Conservation (phyloP, 2,888 invertebrate species). For the Pseudococcus jackbeardsleyi region DNA sequence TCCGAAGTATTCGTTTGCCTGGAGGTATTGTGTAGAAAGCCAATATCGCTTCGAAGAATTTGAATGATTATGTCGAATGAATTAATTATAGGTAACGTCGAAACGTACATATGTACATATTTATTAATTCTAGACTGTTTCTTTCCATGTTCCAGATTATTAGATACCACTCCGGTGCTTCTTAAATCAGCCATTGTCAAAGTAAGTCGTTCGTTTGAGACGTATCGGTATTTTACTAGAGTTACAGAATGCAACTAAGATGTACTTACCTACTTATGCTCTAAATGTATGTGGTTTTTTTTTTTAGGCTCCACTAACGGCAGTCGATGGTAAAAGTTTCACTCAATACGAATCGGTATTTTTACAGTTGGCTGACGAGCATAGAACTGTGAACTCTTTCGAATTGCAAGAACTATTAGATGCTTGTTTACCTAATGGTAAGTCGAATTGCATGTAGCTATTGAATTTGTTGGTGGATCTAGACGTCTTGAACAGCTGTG, state of each 20-base stretch:
- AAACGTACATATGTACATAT: not conserved
- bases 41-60: not conserved
- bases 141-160: constrained; percentile 70
- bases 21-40: not conserved
- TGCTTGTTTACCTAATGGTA: constrained; percentile 88
- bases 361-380: constrained; percentile 90
- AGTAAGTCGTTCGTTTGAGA: constrained; percentile 68
- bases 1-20: not conserved
- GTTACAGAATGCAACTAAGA: too few relatives aligned
- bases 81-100: not conserved
- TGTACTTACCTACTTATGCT: too few relatives aligned
- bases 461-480: too few relatives aligned
- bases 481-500: too few relatives aligned
- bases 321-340: constrained; percentile 79
- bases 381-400: constrained; percentile 89
- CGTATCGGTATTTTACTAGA: too few relatives aligned
- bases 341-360: constrained; percentile 92
- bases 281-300: not conserved
- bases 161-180: constrained; percentile 77
- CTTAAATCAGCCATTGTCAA: constrained; percentile 83
- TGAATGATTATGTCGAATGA: not conserved
- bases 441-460: constrained; percentile 62
- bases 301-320: constrained; percentile 75
- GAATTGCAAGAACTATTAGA: constrained; percentile 91
- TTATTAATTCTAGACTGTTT: not conserved